These are phyloP conservation scores for Iselma pallidipennis DNA, from an alignment of 2,888 invertebrate genomes.

Conservation along the genomic window DNA sequence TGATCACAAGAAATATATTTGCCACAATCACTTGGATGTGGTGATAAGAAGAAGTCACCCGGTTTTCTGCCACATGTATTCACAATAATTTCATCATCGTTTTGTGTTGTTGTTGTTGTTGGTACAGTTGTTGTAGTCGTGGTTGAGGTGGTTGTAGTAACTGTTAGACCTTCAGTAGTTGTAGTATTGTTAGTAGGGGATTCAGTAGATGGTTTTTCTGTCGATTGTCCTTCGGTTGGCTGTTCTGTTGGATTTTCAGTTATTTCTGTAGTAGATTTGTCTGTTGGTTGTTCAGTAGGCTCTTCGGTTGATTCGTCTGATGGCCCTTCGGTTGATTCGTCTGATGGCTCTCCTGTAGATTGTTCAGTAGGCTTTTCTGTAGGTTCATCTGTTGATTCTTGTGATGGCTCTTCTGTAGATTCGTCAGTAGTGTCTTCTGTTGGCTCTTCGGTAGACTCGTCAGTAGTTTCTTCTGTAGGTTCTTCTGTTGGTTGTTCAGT, in stretches of 20 bases:
- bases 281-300: too few relatives aligned
- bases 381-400: background rate
- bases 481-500: constrained; percentile 2
- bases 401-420: too few relatives aligned
- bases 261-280: constrained; percentile 7
- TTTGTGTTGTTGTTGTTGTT: constrained; percentile 1
- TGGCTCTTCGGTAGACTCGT: constrained; percentile 1
- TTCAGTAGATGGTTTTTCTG: constrained; percentile 1
- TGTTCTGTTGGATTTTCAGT: background rate
- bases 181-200: background rate
- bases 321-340: constrained; percentile 9
- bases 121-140: background rate
- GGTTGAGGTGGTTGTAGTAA: constrained; percentile 2
- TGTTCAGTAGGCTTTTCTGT: background rate
- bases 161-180: constrained; percentile 1
- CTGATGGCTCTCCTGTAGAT: constrained; percentile 1
- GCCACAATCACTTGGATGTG: background rate
- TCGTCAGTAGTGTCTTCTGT: background rate
- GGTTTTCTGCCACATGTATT: background rate
- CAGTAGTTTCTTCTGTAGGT: background rate
- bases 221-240: constrained; percentile 9
- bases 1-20: background rate
- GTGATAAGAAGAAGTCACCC: background rate
- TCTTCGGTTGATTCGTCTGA: constrained; percentile 9
- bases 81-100: background rate